Evolutionary conservation across 2,888 invertebrate species (phyloP).

Genomic region (Epistrophella euchroma): DNA sequence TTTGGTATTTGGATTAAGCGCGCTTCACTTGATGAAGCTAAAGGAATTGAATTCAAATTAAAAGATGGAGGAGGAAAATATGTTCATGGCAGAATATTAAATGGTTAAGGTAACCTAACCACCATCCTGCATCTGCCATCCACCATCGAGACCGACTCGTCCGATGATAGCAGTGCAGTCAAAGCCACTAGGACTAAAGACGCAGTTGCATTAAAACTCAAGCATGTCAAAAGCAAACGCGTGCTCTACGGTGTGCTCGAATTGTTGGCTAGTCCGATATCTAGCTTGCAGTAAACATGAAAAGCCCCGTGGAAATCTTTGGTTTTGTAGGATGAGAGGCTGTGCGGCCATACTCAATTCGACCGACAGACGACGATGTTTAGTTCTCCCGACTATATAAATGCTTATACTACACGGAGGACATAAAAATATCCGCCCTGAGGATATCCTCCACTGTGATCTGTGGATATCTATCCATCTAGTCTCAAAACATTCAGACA

Average conservation of each 20-base stretch:
- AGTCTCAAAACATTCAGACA: slow-evolving; percentile 27
- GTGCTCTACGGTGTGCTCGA: slow-evolving; percentile 53
- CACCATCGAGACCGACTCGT: neutral
- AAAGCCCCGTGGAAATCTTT: slow-evolving; percentile 61
- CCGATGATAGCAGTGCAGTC: neutral
- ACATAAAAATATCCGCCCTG: slow-evolving; percentile 64
- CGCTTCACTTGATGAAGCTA: slow-evolving; percentile 51
- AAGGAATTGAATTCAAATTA: slow-evolving; percentile 74
- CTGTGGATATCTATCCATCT: neutral
- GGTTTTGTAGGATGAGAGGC: slow-evolving; percentile 17
- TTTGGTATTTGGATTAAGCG: slow-evolving; percentile 72
- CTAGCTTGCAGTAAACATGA: slow-evolving; percentile 37
- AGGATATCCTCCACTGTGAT: slow-evolving; percentile 45
- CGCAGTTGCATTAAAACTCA: slow-evolving; percentile 41
- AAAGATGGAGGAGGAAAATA: slow-evolving; percentile 73
- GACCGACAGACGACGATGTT: slow-evolving; percentile 32
- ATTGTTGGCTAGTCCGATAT: slow-evolving; percentile 22
- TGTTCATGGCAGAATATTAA: slow-evolving; percentile 64
- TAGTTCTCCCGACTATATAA: slow-evolving; percentile 39
- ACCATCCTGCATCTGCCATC: slow-evolving; percentile 3
- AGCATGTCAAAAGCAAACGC: slow-evolving; percentile 68
- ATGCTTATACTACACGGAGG: slow-evolving; percentile 48
- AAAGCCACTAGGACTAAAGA: slow-evolving; percentile 12
- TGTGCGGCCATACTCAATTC: neutral
- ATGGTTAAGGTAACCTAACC: slow-evolving; percentile 51